Base-by-base conservation (phyloP, 1,140 invertebrate species). In the Drosophila tani region DNA sequence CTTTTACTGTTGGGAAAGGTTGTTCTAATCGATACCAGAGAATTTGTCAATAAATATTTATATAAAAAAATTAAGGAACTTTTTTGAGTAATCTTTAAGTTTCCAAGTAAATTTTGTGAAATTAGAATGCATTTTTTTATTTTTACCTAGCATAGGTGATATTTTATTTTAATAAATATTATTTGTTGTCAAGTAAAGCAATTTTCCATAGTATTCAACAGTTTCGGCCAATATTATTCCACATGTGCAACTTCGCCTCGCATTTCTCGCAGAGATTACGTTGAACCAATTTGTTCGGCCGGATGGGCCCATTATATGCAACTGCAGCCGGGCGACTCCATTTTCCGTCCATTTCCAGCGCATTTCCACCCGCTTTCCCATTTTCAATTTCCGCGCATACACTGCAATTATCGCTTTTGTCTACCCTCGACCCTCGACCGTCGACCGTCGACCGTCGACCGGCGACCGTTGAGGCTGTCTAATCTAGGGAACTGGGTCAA, bases 331-430 rank as follows among this genome's bases (percentile, higher is more conserved):
- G 32, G 27, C 27, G 66, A 35, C 69, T 49, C 63, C 77, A 79
- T 79, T 79, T 83, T 82, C 69, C 75, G 60, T 35, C 50, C 35
- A 56, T 63, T 80, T 67, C 29, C 64, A n/a, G 29, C 15, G 41
- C 29, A 24, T 46, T 46, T 62, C 45, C 69, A 65, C 56, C 78
- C n/a, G 5, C 57, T 43, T 64, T 19, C 46, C 27, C 50, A 38
- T 82, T 74, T 82, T 78, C 83, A 82, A 86, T 87, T 88, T 87
- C 81, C 80, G 67, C 76, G 80, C 51, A 59, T 86, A 69, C 65
- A 83, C 83, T 88, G 86, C 76, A 83, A 88, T 86, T 88, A 86
- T 77, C 51, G 65, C 45, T 51, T 76, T 79, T 69, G 68, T 56
- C 43, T 29, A 35, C 19, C n/a, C 40, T 7, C 40, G 14, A 5